Evolutionary conservation across 1,140 invertebrate genomes (phyloP), one percentile per base, ranked within the genome.

Genomic region (Leptestheria dahalacensis): DNA sequence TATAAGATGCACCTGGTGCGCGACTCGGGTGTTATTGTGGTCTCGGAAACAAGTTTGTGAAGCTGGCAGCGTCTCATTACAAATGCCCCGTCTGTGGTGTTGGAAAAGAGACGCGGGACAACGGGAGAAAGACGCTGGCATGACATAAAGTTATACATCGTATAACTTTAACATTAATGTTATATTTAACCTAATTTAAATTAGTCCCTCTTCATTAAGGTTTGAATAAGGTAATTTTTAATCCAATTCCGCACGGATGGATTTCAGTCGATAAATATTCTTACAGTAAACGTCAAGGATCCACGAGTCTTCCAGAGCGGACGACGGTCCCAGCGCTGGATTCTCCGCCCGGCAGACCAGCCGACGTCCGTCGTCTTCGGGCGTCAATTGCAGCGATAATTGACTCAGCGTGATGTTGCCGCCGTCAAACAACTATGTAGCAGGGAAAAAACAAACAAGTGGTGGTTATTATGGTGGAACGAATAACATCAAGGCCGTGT

Each of bases 341-440:
- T 93, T 92, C 69, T 89, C 84, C n/a, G 89, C 88, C 62, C 86
- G 78, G 68, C 89, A 93, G 48, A 83, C 83, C 53, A 93, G 77
- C 64, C 83, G 79, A 63, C 85, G 85, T 23, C 85, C 86, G 66
- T 89, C 85, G 71, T 94, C 85, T 41, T 78, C 79, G 62, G 82
- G 80, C 24, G 75, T 75, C 24, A 86, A 81, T 21, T 78, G 79
- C 64, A 89, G 75, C n/a, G 81, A 86, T 70, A 92, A 78, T 68
- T 82, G 83, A 68, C 86, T 91, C 66, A 85, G 81, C 59, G 88
- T 92, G 51, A 84, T 73, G 72, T 90, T 91, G 65, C 88, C 86
- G 55, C 78, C 78, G 60, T 81, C 80, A 67, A 88, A 83, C 69
- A 88, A 84, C 87, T 89, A 71, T 29, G 57, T 52, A 59, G 26